Evolutionary conservation across 2,888 invertebrate genomes (phyloP).

Genomic region (Cybosia mesomella): DNA sequence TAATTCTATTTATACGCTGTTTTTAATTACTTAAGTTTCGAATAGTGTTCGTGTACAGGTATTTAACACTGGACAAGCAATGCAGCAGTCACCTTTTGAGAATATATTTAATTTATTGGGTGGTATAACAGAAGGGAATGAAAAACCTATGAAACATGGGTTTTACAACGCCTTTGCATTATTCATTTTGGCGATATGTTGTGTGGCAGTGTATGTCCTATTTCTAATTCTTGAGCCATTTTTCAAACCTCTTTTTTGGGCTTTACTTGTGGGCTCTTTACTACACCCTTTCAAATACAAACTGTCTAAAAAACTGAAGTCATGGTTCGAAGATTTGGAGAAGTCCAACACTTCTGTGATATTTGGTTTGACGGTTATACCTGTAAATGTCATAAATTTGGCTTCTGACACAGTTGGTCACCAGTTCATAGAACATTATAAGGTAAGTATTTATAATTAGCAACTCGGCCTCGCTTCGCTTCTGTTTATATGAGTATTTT

Average conservation of each 20-base stretch:
- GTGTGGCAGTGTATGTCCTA: conserved; percentile 91
- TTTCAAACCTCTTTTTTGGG: conserved; percentile 98
- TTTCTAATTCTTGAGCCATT: conserved; percentile 96
- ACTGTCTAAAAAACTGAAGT: conserved; percentile 91
- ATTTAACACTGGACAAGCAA: conserved; percentile 47
- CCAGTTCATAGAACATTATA: conserved; percentile 89
- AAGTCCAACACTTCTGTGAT: conserved; percentile 89
- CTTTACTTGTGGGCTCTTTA: conserved; percentile 97
- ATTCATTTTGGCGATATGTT: conserved; percentile 90
- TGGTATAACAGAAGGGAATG: conserved; percentile 91
- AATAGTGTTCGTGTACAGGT: conserved; percentile 12
- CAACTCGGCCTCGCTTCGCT: background rate
- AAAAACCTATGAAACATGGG: conserved; percentile 96
- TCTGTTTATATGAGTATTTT: too few relatives aligned
- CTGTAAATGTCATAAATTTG: conserved; percentile 92
- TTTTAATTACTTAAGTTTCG: conserved; percentile 29
- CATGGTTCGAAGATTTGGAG: conserved; percentile 92
- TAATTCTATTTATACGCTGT: conserved; percentile 29
- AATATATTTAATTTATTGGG: conserved; percentile 90
- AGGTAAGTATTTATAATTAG: conserved; percentile 61
- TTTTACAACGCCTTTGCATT: conserved; percentile 95
- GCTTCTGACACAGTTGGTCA: conserved; percentile 91
- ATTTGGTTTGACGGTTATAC: conserved; percentile 87
- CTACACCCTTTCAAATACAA: conserved; percentile 97
- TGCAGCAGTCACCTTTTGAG: conserved; percentile 88